These are phyloP conservation scores for Tragelaphus buxtoni DNA, from an alignment of 2,113 vertebrate genomes.

Conservation along the genomic window DNA sequence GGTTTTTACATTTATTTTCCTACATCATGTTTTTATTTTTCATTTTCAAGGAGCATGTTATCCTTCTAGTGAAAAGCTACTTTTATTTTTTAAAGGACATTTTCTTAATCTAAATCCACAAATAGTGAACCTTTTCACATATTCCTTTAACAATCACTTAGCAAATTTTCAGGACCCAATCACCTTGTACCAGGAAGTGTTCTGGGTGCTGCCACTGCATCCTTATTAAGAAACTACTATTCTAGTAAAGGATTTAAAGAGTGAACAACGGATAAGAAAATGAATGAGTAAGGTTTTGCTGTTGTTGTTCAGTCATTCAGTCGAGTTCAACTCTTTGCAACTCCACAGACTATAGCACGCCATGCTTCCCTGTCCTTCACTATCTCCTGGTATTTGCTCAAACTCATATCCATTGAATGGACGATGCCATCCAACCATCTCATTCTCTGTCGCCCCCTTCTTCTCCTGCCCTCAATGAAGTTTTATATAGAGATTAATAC, in stretches of 20 bases:
- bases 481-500: neutral
- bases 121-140: neutral
- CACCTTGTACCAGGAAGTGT: neutral
- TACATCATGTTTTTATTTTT: neutral
- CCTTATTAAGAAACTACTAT: neutral
- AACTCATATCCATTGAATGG: neutral
- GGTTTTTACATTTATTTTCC: neutral
- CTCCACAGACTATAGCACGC: neutral
- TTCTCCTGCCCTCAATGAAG: neutral
- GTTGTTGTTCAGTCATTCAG: neutral
- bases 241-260: neutral
- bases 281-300: neutral
- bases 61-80: neutral
- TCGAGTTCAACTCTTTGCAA: accelerated
- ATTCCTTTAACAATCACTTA: neutral
- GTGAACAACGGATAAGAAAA: neutral
- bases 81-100: neutral
- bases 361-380: neutral
- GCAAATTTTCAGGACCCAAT: neutral
- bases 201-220: neutral
- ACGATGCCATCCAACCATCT: neutral
- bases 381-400: neutral
- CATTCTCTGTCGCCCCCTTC: neutral
- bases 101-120: neutral
- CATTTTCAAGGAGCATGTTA: neutral